Percentiles rank a stretch among this genome's conserved stretches.
Conservation (phyloP, 2,888 invertebrate species). For the Nomada goodeniana region DNA sequence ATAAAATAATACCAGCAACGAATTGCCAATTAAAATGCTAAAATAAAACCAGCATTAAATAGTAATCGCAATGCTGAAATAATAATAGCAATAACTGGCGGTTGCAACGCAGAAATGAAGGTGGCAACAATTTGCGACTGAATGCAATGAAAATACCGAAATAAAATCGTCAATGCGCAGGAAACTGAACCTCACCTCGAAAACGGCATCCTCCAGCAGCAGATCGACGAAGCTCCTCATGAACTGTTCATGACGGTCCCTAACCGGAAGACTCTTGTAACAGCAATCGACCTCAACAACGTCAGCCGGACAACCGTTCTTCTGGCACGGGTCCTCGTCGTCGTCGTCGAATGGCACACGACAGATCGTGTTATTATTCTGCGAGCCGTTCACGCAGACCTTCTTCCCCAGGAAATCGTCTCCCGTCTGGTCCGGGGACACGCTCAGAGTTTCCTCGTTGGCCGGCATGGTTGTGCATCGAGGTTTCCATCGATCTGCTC, state of each 20-base stretch:
- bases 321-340: background rate
- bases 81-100: too few relatives aligned
- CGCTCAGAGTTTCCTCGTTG: constrained; percentile 72
- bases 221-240: constrained; percentile 89
- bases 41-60: too few relatives aligned
- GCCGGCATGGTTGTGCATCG: constrained; percentile 74
- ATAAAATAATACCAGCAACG: too few relatives aligned
- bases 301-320: background rate
- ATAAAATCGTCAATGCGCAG: background rate
- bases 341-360: background rate
- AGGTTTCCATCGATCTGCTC: constrained; percentile 73
- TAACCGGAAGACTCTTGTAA: constrained; percentile 86
- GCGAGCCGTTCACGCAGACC: background rate
- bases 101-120: too few relatives aligned
- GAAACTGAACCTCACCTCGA: constrained; percentile 84
- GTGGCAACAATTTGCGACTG: too few relatives aligned
- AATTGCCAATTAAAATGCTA: too few relatives aligned
- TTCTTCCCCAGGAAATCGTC: constrained; percentile 2
- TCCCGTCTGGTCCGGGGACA: constrained; percentile 59
- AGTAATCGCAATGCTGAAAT: too few relatives aligned
- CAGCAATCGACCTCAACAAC: background rate
- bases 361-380: background rate
- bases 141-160: too few relatives aligned
- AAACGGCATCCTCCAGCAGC: constrained; percentile 90
- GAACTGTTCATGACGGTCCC: constrained; percentile 89